Conservation (phyloP, 2,113 vertebrate species). For the Bettongia penicillata region DNA sequence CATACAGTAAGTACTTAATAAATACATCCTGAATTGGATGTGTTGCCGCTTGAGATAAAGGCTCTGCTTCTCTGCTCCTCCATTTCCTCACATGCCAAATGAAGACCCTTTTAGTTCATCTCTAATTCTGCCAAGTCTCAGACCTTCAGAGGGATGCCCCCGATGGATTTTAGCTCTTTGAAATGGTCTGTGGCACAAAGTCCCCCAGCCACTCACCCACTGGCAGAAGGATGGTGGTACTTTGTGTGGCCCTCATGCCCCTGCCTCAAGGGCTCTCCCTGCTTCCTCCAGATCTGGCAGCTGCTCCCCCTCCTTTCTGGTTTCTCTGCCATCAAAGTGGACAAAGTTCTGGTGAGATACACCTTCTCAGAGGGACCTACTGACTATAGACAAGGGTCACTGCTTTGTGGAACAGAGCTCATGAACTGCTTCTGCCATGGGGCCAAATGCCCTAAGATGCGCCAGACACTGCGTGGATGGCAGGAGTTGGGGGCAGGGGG, state of each 20-base stretch:
- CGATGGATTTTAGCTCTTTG: background rate
- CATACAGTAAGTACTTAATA: background rate
- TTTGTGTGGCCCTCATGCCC: background rate
- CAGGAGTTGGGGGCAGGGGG: background rate
- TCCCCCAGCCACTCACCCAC: background rate
- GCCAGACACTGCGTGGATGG: background rate
- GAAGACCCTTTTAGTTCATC: too few species aligned
- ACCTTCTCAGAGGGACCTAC: background rate
- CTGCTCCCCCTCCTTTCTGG: too few species aligned
- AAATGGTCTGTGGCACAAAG: background rate
- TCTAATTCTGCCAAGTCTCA: too few species aligned
- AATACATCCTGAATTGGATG: background rate
- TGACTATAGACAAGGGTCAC: background rate
- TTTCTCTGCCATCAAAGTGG: background rate
- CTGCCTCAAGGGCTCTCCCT: background rate
- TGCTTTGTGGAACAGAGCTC: background rate
- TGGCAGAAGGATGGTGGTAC: too few species aligned
- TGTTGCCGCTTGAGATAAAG: background rate
- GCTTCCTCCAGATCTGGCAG: background rate
- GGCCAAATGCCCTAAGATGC: background rate
- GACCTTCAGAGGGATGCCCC: background rate
- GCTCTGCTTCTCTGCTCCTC: background rate
- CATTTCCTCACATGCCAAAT: background rate
- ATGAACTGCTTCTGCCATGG: fast-evolving
- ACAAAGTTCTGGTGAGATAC: background rate